phyloP scores from a whole-genome alignment of 2,888 invertebrate species.

The Dicyrtomina minuta region DNA sequence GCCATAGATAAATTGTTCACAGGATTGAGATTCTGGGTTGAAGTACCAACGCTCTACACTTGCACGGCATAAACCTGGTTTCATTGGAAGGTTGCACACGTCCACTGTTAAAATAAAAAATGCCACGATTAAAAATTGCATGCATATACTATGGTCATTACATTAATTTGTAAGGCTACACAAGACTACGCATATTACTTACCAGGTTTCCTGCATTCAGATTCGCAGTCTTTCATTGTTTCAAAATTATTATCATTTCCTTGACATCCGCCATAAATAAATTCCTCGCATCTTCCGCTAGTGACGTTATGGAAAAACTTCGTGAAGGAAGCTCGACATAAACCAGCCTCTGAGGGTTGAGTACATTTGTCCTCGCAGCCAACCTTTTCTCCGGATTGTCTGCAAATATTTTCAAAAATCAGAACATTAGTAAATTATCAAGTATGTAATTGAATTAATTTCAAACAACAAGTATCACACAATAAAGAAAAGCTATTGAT shows the following conservation, averaged over 20 bases:
- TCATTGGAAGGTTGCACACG: slow-evolving; percentile 75
- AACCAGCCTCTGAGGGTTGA: slow-evolving; percentile 48
- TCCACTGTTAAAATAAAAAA: slow-evolving; percentile 63
- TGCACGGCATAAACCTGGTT: slow-evolving; percentile 62
- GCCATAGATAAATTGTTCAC: slow-evolving; percentile 68
- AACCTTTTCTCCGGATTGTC: slow-evolving; percentile 53
- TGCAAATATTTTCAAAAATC: slow-evolving; percentile 31
- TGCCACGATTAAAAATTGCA: not conserved
- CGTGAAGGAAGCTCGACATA: slow-evolving; percentile 51
- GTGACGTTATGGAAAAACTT: slow-evolving; percentile 56
- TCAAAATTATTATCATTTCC: slow-evolving; percentile 58
- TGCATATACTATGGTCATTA: not conserved
- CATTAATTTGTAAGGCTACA: not conserved
- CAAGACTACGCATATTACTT: not conserved
- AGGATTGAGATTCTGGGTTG: slow-evolving; percentile 74
- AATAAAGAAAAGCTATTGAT: slow-evolving; percentile 1
- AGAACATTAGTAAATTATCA: too few species aligned
- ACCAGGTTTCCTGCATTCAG: slow-evolving; percentile 47
- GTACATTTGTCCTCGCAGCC: slow-evolving; percentile 54
- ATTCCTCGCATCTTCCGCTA: slow-evolving; percentile 56
- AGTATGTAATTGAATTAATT: slow-evolving; percentile 1
- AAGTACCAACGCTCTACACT: slow-evolving; percentile 68
- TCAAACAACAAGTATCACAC: not conserved
- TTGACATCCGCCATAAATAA: slow-evolving; percentile 57
- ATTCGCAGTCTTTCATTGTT: slow-evolving; percentile 56